These are phyloP conservation scores for Corvus cornix DNA, from an alignment of 2,113 vertebrate species.

Conservation along the genomic window DNA sequence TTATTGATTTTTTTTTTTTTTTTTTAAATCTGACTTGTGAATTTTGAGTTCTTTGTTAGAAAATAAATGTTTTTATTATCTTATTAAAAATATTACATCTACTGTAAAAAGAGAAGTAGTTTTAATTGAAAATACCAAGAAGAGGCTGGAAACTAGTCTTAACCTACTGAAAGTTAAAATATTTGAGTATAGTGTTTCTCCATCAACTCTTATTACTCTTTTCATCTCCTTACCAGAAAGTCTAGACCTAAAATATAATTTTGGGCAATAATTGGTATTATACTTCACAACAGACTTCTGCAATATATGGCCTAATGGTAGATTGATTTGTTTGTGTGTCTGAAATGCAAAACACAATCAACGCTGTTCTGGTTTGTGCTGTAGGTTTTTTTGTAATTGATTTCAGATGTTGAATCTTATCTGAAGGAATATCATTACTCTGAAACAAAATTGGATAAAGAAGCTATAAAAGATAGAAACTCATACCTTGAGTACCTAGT, in stretches of 20 bases:
- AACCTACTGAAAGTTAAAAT: not conserved
- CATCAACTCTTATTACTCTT: not conserved
- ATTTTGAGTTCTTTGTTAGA: not conserved
- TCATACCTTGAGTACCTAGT: constrained; percentile 77
- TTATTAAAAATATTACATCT: not conserved
- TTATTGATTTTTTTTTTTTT: not conserved
- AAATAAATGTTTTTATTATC: not conserved
- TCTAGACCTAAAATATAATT: not conserved
- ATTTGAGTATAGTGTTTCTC: not conserved
- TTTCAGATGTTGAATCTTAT: constrained; percentile 63
- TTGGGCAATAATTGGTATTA: not conserved
- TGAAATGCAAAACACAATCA: constrained; percentile 69
- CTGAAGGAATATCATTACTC: constrained; percentile 76
- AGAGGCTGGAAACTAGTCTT: not conserved
- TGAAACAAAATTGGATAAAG: constrained; percentile 80
- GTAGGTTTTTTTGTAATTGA: constrained; percentile 66
- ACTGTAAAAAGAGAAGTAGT: not conserved
- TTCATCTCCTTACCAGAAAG: not conserved
- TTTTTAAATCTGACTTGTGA: not conserved
- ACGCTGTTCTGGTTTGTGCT: constrained; percentile 62
- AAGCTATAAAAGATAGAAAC: constrained; percentile 71
- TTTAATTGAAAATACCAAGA: not conserved
- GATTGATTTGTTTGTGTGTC: constrained; percentile 35
- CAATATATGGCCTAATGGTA: not conserved
- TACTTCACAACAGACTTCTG: not conserved